A percentile compares a stretch with the other conserved stretches of the same genome.
Evolutionary conservation across 2,888 invertebrate species (phyloP).

Genomic region (Homarus gammarus): DNA sequence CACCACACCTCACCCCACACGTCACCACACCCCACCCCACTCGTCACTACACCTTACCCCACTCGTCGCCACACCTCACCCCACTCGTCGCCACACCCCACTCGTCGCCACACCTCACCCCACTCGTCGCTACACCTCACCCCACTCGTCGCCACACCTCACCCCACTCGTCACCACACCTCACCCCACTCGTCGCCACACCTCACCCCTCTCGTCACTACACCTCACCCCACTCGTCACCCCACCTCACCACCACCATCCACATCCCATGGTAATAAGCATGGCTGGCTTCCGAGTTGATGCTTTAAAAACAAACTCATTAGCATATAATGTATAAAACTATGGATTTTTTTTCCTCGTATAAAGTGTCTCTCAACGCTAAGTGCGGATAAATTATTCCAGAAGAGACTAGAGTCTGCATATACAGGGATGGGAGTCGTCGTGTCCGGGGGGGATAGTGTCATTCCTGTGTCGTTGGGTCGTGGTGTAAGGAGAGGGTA

Average conservation of each 20-base stretch:
- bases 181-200: not conserved
- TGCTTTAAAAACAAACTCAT: not conserved
- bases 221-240: not conserved
- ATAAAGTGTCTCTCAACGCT: not conserved
- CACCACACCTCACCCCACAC: not conserved
- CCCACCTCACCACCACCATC: not conserved
- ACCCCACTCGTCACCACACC: too few species aligned
- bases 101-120: not conserved
- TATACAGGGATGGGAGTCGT: not conserved
- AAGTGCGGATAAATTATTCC: not conserved
- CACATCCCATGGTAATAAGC: not conserved
- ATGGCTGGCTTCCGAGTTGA: not conserved
- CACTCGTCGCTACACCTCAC: too few species aligned
- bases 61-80: not conserved
- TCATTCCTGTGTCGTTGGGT: too few species aligned
- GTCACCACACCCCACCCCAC: not conserved
- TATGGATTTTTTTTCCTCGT: not conserved
- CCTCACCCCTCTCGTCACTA: not conserved
- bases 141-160: not conserved
- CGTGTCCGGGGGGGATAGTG: too few species aligned
- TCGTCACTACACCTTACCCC: not conserved
- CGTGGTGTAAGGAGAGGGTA: too few species aligned
- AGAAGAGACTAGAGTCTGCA: not conserved
- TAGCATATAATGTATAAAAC: slow-evolving; percentile 9
- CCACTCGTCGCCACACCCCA: not conserved